Evolutionary conservation across 1,140 invertebrate genomes (phyloP), one percentile per base, ranked within the genome.

Genomic region (Drosophila kikkawai): DNA sequence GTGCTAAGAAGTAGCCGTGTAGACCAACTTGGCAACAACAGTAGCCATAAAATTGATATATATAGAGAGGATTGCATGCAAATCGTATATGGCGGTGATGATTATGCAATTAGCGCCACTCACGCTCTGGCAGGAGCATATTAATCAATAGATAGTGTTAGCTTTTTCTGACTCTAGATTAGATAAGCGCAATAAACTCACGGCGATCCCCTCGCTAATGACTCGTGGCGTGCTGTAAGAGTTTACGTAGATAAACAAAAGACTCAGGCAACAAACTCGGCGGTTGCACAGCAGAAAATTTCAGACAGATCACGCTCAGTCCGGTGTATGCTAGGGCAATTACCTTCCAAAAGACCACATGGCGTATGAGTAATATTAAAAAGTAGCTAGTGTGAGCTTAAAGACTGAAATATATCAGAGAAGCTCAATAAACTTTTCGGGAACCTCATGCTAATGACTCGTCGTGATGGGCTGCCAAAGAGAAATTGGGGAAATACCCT

Each of bases 71-170:
- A 71, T 71, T 70, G 77, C 84, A 88, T 88, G 84, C 81, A 90
- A 88, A 88, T 90, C 78, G 57, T 50, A 44, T 61, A 74, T 42
- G 51, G 36, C 64, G 60, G 59, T 65, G 68, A 73, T 73, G 81
- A 75, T 88, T 90, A 90, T 88, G 71, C 68, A 88, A 90, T 91
- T 85, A 90, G 66, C 80, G 63, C 60, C 65, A 60, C 73, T 53
- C 41, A 56, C 42, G 65, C 34, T 17, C 8, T 12, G 11, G 19
- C 41, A 29, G 34, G 34, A 63, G 22, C 32, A 19, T 8, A 81
- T 71, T 58, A 29, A 78, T 81, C 53, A 79, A 68, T 42, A 56
- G 36, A 45, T 44, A 39, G 29, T 34, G 55, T 41, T 11, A n/a
- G 29, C 66, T 50, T 61, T 45, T 55, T 26, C n/a, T 9, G 13